Evolutionary conservation across 2,888 invertebrate species (phyloP).

Genomic region (Holacanthella duospinosa): DNA sequence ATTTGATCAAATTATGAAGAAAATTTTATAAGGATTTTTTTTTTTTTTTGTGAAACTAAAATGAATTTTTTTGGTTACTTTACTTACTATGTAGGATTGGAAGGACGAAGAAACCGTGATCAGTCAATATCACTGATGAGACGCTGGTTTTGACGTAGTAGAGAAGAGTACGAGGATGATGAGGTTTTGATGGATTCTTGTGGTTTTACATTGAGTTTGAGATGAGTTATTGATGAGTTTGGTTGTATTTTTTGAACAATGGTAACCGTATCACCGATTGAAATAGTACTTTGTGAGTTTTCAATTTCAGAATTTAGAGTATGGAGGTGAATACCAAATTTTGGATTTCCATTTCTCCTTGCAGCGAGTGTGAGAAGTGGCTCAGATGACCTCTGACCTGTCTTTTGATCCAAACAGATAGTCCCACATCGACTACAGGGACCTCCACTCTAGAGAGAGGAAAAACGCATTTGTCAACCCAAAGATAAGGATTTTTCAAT

Average conservation of each 20-base stretch:
- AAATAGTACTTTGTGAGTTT: not conserved
- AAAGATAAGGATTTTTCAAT: constrained; percentile 29
- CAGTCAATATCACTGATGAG: not conserved
- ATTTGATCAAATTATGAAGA: no score
- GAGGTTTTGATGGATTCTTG: not conserved
- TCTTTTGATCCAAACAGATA: constrained; percentile 84
- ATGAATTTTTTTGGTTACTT: not conserved
- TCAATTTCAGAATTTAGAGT: not conserved
- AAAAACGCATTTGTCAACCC: not conserved
- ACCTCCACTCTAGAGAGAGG: constrained; percentile 55
- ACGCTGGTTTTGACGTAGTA: not conserved
- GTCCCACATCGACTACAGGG: constrained; percentile 86
- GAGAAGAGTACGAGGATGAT: not conserved
- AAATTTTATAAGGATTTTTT: no score
- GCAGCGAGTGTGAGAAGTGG: constrained; percentile 65
- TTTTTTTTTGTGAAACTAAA: not conserved
- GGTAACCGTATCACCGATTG: not conserved
- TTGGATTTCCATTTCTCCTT: constrained; percentile 58
- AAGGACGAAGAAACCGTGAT: not conserved
- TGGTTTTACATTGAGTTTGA: not conserved
- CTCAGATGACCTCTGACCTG: constrained; percentile 66
- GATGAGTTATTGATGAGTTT: not conserved
- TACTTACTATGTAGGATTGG: not conserved
- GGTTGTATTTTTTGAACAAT: not conserved
- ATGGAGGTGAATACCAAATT: constrained; percentile 67